phyloP scores from a whole-genome alignment of 2,113 vertebrate species.

The Pangasianodon gigas region DNA sequence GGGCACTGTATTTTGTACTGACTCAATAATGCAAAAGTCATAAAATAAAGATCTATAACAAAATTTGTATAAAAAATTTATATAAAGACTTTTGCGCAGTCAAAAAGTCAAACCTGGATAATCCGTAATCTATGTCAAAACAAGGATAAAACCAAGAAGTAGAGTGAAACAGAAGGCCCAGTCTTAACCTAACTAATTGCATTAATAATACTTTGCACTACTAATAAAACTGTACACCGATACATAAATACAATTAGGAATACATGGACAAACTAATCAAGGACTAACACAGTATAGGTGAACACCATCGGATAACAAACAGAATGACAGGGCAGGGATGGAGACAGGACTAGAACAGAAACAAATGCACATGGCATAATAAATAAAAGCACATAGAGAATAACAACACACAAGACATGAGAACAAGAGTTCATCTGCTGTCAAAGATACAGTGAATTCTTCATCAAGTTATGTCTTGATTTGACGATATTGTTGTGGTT shows the following conservation, averaged over 20 bases:
- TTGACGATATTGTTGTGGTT: too few species aligned
- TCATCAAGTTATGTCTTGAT: too few species aligned
- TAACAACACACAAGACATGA: not conserved
- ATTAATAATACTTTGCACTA: not conserved
- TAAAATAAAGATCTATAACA: too few species aligned
- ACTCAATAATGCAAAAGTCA: too few species aligned
- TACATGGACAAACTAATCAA: not conserved
- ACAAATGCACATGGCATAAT: not conserved
- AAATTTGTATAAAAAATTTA: too few species aligned
- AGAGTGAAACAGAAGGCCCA: too few species aligned
- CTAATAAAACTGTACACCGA: not conserved
- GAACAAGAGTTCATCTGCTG: not conserved
- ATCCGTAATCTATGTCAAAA: too few species aligned
- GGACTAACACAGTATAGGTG: not conserved
- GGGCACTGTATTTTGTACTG: too few species aligned
- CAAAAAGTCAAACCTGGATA: too few species aligned
- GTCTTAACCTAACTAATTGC: not conserved
- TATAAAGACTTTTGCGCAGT: too few species aligned
- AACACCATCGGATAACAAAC: not conserved
- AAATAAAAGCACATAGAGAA: not conserved
- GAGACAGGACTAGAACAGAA: not conserved
- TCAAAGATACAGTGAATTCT: too few species aligned
- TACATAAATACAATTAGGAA: not conserved
- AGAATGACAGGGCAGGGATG: not conserved
- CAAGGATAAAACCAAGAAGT: too few species aligned